A percentile compares a stretch with the other conserved stretches of the same genome.
Conservation (phyloP, 2,888 invertebrate species). For the Embidobia sp. region DNA sequence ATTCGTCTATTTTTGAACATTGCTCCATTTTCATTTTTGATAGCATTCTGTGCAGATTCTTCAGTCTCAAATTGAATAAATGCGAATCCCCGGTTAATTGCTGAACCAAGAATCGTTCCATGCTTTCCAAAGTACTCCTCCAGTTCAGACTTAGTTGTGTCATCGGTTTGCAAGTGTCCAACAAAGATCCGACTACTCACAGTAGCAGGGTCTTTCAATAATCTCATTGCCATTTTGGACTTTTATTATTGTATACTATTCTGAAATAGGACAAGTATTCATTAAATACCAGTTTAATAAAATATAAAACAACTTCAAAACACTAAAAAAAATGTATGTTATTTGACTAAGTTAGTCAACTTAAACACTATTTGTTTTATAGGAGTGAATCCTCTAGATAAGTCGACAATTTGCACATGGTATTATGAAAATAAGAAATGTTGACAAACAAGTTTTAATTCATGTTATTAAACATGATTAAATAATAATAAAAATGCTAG, state of each 20-base stretch:
- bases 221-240: constrained; percentile 68
- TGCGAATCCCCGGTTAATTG: constrained; percentile 91
- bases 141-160: constrained; percentile 85
- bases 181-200: constrained; percentile 90
- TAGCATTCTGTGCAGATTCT: constrained; percentile 88
- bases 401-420: too few relatives aligned
- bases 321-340: too few relatives aligned
- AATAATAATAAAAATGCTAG: too few relatives aligned
- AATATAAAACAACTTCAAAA: neutral
- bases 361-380: too few relatives aligned
- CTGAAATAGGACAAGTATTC: too few relatives aligned
- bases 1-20: constrained; percentile 88
- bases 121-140: constrained; percentile 89
- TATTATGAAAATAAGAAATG: too few relatives aligned
- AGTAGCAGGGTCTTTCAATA: constrained; percentile 88
- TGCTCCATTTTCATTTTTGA: constrained; percentile 86
- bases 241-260: neutral
- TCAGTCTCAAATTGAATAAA: constrained; percentile 93
- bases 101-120: constrained; percentile 87
- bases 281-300: too few relatives aligned
- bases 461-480: too few relatives aligned
- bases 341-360: too few relatives aligned
- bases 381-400: too few relatives aligned
- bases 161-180: constrained; percentile 88
- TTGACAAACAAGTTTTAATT: too few relatives aligned